phyloP scores from a whole-genome alignment of 2,113 vertebrate genomes.

The Reinhardtius hippoglossoides region DNA sequence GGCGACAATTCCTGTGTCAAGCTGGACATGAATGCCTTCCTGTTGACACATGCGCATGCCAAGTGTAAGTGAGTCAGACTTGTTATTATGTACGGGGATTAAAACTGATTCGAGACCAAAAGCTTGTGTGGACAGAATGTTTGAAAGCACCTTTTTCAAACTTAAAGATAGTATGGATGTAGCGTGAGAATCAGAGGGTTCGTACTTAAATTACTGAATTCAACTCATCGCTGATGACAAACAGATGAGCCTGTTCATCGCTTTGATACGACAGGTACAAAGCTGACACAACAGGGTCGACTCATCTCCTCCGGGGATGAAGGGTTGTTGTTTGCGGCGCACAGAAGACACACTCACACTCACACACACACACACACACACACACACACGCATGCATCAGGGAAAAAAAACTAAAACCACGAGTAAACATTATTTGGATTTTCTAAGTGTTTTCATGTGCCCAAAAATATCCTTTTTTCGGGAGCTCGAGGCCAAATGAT shows the following conservation, averaged over 20 bases:
- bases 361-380: too few species aligned
- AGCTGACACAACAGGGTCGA: slow-evolving; percentile 8
- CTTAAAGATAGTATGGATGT: too few species aligned
- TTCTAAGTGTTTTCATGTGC: slow-evolving; percentile 75
- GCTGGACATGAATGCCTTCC: too few species aligned
- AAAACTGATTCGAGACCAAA: too few species aligned
- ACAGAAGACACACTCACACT: slow-evolving; percentile 51
- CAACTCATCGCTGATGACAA: slow-evolving; percentile 42
- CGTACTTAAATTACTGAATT: slow-evolving; percentile 39
- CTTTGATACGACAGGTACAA: slow-evolving; percentile 30
- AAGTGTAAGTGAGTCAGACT: too few species aligned
- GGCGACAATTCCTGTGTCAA: too few species aligned
- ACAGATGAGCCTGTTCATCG: slow-evolving; percentile 35
- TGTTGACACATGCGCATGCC: too few species aligned
- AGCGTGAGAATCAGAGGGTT: slow-evolving; percentile 40
- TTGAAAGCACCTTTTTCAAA: too few species aligned
- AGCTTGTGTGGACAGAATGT: too few species aligned
- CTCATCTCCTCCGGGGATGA: slow-evolving; percentile 10
- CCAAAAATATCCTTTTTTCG: slow-evolving; percentile 71
- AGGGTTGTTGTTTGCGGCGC: slow-evolving; percentile 44
- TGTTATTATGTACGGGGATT: too few species aligned
- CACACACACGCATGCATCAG: slow-evolving; percentile 28
- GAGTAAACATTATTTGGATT: slow-evolving; percentile 75
- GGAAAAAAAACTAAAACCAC: slow-evolving; percentile 50
- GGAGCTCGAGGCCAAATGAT: slow-evolving; percentile 78